A percentile compares a stretch with the other conserved stretches of the same genome.
phyloP scores from a whole-genome alignment of 2,113 vertebrate genomes.

The Chloropsis cyanopogon region DNA sequence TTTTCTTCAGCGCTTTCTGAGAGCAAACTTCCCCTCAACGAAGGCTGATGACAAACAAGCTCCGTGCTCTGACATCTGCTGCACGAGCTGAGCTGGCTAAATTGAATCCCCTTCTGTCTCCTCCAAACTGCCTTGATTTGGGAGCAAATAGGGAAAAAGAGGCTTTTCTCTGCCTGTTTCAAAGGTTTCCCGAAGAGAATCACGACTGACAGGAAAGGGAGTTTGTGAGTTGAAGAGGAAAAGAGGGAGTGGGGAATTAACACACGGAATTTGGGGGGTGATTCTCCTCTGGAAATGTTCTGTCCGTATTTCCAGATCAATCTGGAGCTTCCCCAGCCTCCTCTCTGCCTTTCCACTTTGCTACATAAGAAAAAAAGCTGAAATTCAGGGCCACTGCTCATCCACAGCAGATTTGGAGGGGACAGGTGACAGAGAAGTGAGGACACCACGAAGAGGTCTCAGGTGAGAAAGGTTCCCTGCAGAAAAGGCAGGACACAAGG shows the following conservation, averaged over 20 bases:
- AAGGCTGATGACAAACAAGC: background rate
- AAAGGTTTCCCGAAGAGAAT: background rate
- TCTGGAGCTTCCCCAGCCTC: background rate
- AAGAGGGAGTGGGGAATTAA: background rate
- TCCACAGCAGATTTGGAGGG: background rate
- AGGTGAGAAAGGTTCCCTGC: background rate
- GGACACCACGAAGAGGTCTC: background rate
- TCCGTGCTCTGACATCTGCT: background rate
- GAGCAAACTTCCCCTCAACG: background rate
- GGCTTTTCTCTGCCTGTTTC: background rate
- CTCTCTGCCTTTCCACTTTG: background rate
- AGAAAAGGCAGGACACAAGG: background rate
- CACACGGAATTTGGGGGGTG: rapidly evolving
- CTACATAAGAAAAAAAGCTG: rapidly evolving
- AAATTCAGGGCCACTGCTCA: background rate
- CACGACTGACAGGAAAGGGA: background rate
- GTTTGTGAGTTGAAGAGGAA: background rate
- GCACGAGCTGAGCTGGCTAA: slow-evolving; percentile 1
- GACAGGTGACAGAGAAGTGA: no score
- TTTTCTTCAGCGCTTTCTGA: background rate
- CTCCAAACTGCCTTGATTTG: background rate
- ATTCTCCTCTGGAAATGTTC: background rate
- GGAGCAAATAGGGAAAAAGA: background rate
- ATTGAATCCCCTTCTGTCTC: background rate
- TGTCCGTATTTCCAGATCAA: rapidly evolving